Evolutionary conservation across 1,140 invertebrate species (phyloP).

Genomic region (Drosophila pseudoananassae): DNA sequence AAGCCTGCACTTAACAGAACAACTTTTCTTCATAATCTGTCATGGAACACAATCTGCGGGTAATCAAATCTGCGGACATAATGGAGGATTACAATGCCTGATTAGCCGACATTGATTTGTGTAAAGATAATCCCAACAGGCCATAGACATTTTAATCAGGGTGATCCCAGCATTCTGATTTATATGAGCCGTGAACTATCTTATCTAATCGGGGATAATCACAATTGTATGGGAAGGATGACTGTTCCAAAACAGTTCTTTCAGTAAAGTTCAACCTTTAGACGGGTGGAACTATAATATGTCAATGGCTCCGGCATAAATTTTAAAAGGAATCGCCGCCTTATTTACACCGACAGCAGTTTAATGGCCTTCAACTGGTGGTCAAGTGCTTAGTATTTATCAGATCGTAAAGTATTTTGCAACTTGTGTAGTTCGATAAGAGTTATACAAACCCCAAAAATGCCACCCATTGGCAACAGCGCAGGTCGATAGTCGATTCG

Average conservation of each 20-base stretch:
- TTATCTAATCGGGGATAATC: constrained; percentile 43
- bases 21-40: constrained; percentile 21
- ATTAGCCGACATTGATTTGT: constrained; percentile 35
- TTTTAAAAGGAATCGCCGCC: constrained; percentile 49
- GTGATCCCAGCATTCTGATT: constrained; percentile 41
- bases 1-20: constrained; percentile 31
- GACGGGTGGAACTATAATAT: constrained; percentile 15
- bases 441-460: constrained; percentile 29
- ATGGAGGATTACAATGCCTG: constrained; percentile 19
- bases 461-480: constrained; percentile 32
- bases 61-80: constrained; percentile 24
- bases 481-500: constrained; percentile 23
- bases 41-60: background rate
- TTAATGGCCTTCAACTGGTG: constrained; percentile 33
- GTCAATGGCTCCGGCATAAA: constrained; percentile 40
- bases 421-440: constrained; percentile 40
- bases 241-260: constrained; percentile 4
- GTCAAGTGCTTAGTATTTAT: constrained; percentile 48
- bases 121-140: constrained; percentile 25
- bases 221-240: constrained; percentile 17
- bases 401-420: constrained; percentile 42
- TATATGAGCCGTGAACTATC: constrained; percentile 23
- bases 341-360: constrained; percentile 6
- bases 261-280: constrained; percentile 25
- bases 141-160: constrained; percentile 38